Conservation (phyloP, 2,797 vertebrate species). For the Dendrocincla tyrannina region DNA sequence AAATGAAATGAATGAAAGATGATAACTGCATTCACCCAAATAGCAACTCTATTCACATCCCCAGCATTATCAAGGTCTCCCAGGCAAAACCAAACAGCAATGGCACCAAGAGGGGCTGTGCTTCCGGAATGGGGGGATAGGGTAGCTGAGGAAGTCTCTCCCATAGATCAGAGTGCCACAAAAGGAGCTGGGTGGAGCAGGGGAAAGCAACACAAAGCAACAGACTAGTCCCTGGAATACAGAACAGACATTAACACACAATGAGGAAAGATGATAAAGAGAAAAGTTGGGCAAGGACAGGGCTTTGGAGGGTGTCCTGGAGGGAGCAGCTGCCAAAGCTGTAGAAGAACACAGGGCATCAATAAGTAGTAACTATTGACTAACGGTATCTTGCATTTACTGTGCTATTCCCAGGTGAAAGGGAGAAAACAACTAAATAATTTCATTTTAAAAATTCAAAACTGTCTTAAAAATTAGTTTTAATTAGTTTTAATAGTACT, state of each 20-base stretch:
- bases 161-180: not conserved
- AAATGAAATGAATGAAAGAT: not conserved
- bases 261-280: not conserved
- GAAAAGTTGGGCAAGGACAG: not conserved
- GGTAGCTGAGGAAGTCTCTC: not conserved
- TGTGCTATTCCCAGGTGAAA: not conserved
- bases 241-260: not conserved
- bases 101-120: fast-evolving
- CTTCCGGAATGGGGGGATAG: not conserved
- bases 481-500: not conserved
- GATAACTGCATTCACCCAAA: not conserved
- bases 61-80: not conserved
- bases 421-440: not conserved
- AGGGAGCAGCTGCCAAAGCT: not conserved
- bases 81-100: not conserved
- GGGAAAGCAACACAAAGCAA: not conserved
- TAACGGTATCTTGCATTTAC: not conserved
- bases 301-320: not conserved
- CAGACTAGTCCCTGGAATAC: fast-evolving
- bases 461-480: not conserved
- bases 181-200: not conserved
- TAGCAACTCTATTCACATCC: not conserved
- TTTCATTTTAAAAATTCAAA: not conserved
- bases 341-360: not conserved
- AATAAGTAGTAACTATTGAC: not conserved